Conservation (phyloP, 2,113 vertebrate genomes). For the Rallus limicola region DNA sequence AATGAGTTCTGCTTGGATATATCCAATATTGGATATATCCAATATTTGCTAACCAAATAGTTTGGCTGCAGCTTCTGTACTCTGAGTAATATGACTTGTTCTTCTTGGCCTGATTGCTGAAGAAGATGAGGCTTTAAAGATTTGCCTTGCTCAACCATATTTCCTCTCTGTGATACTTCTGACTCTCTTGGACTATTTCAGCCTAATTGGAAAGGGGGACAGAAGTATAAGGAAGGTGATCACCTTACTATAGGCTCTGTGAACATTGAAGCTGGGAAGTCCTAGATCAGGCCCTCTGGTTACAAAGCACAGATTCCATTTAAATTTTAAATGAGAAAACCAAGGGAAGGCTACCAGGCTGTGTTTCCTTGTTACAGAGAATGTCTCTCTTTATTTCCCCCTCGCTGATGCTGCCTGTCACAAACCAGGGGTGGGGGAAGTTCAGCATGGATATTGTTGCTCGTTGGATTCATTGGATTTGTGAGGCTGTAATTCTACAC, state of each 20-base stretch:
- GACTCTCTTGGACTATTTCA: neutral
- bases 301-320: neutral
- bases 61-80: neutral
- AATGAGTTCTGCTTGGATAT: neutral
- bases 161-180: neutral
- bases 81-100: neutral
- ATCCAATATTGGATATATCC: neutral
- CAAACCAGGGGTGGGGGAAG: neutral
- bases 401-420: neutral
- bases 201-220: neutral
- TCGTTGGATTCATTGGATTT: neutral
- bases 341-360: neutral
- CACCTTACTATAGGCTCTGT: neutral
- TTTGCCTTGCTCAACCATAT: neutral
- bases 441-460: neutral
- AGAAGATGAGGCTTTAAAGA: neutral
- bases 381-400: neutral
- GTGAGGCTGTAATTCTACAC: neutral
- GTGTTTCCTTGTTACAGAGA: neutral
- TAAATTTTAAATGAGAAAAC: neutral
- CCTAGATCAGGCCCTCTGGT: neutral
- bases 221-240: neutral
- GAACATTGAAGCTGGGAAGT: neutral
- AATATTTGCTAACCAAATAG: neutral
- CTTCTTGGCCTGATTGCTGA: neutral